Base-by-base conservation (phyloP, 2,888 invertebrate species). In the Stegana nigrithorax region DNA sequence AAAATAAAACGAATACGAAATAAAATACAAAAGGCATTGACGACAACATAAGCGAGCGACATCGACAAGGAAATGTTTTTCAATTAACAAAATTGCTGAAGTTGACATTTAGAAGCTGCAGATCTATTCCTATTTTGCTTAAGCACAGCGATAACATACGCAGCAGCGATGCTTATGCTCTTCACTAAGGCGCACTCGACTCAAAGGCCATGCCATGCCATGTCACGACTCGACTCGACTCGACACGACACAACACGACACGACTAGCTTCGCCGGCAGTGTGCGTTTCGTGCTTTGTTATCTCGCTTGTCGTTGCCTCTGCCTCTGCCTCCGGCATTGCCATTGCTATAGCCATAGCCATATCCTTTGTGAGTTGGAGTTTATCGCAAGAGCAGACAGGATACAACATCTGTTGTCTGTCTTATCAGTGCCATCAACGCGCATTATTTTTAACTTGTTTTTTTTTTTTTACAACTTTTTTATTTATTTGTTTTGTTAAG, bases 71-170 rank as follows among this genome's bases (percentile, higher is more conserved):
- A n/a, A n/a, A n/a, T n/a, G n/a, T n/a, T n/a, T n/a, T n/a, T n/a
- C 74, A 78, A 75, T 75, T 73, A 78, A 75, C 75, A 75, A 75
- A 73, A 75, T 73, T 70, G 75, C 75, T 78, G 78, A 75, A 73
- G 72, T 77, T 78, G 78, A 75, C 78, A 73, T 75, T 75, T 68
- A 66, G 62, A 14, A 53, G 6, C 8, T 4, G 14, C 50, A 25
- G n/a, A n/a, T n/a, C n/a, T n/a, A n/a, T n/a, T n/a, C n/a, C n/a
- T n/a, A n/a, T n/a, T n/a, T n/a, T n/a, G n/a, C n/a, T 50, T 26
- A 23, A 50, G 25, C 7, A 17, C 14, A 14, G 2, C n/a, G 4
- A 50, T 12, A 25, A 19, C 10, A 23, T 8, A 50, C 8, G 50
- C 23, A 50, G n/a, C n/a, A 10, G n/a, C 4, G 7, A 25, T 12